Evolutionary conservation across 2,888 invertebrate genomes (phyloP), one percentile per base, ranked within the genome.

Genomic region (Globia sparganii): DNA sequence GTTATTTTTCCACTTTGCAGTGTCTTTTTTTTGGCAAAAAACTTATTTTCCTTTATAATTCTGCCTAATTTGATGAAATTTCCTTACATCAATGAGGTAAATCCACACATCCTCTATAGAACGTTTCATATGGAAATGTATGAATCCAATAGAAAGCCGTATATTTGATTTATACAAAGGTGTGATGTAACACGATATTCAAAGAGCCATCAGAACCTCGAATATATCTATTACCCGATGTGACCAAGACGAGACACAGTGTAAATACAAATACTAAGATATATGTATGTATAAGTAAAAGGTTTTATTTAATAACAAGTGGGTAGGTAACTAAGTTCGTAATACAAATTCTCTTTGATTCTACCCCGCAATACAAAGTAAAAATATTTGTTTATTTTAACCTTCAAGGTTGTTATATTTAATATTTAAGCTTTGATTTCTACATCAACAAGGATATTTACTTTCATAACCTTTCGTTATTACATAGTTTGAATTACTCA

Each of bases 341-440:
- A 78, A 46, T 61, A 69, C 43, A 83, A 61, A 78, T 65, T 72
- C 40, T 43, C 72, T 66, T 65, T 81, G 59, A 83, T 18, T 68
- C 21, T 21, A 53, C 25, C 46, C 6, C 15, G 58, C 34, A 46
- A 66, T 61, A 72, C 58, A 53, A 46, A n/a, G 18, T 8, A 66
- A 61, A 69, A 43, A 66, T 58, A 61, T 78, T 64, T 78, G 25
- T 68, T 59, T 53, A 25, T 18, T 3, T 53, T 28, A 64, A 65
- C 53, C 43, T 83, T 49, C 28, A 31, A 65, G 28, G 49, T 59
- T 78, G 18, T 58, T 53, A 77, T 64, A 77, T 80, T 61, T n/a
- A 62, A 70, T 71, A 82, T 82, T 53, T 68, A 77, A 66, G 31
- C 72, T 83, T 78, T 72, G 64, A 81, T 81, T 59, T 83, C 5